phyloP scores from a whole-genome alignment of 2,113 vertebrate genomes.

The Dipodomys spectabilis region DNA sequence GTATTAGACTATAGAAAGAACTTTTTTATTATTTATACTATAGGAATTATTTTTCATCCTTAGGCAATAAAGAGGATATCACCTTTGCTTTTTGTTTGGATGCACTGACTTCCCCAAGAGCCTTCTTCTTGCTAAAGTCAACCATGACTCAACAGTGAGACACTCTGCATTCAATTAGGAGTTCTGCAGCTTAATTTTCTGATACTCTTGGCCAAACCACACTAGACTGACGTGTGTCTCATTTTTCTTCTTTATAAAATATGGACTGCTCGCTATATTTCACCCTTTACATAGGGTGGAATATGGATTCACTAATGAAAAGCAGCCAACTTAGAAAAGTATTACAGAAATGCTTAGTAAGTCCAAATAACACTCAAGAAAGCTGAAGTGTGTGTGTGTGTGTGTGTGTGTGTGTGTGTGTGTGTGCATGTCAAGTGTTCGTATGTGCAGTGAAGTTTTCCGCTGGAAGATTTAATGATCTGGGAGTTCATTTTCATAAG shows the following conservation, averaged over 20 bases:
- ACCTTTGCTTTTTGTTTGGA: slow-evolving; percentile 1
- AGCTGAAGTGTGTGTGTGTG: slow-evolving; percentile 54
- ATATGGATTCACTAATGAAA: slow-evolving; percentile 62
- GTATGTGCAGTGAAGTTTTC: slow-evolving; percentile 36
- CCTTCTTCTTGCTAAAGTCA: slow-evolving; percentile 1
- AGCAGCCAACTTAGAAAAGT: slow-evolving; percentile 25
- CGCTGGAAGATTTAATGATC: slow-evolving; percentile 49
- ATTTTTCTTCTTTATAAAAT: slow-evolving; percentile 65
- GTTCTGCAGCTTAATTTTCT: slow-evolving; percentile 46
- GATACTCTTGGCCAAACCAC: slow-evolving; percentile 46
- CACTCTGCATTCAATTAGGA: neutral
- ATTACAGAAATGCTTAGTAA: slow-evolving; percentile 67
- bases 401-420: no score
- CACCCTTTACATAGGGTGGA: slow-evolving; percentile 39
- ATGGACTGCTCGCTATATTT: neutral
- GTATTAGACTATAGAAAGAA: neutral
- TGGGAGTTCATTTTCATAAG: slow-evolving; percentile 46
- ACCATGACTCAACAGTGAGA: slow-evolving; percentile 50
- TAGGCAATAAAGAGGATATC: neutral
- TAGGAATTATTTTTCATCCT: neutral
- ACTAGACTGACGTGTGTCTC: slow-evolving; percentile 27
- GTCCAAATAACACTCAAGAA: slow-evolving; percentile 58
- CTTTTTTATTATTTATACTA: neutral
- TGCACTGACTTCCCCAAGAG: slow-evolving; percentile 34
- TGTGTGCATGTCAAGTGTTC: neutral